These are phyloP conservation scores for Zaprionus capensis DNA, from an alignment of 1,140 invertebrate species.

Conservation along the genomic window DNA sequence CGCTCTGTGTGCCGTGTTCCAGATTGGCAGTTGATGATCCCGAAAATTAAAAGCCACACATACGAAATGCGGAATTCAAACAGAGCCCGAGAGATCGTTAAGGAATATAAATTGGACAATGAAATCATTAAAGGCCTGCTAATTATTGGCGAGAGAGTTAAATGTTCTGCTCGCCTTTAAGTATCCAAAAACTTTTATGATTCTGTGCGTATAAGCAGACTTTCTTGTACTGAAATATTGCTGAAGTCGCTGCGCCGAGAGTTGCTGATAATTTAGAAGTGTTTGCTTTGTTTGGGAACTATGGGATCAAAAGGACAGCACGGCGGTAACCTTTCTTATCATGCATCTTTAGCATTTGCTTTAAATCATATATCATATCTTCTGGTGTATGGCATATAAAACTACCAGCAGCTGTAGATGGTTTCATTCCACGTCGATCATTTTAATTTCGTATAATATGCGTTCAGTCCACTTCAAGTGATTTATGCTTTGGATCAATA, in stretches of 20 bases:
- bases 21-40: constrained; percentile 56
- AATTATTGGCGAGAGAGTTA: constrained; percentile 64
- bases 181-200: constrained; percentile 43
- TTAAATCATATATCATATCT: neutral
- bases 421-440: constrained; percentile 48
- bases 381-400: neutral
- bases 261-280: neutral
- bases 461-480: constrained; percentile 34
- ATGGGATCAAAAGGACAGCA: neutral
- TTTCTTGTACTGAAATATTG: neutral
- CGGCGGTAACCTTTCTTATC: neutral
- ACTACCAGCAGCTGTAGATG: constrained; percentile 20
- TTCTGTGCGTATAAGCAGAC: constrained; percentile 25
- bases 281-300: neutral
- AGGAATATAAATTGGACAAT: constrained; percentile 82
- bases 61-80: constrained; percentile 59
- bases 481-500: constrained; percentile 56
- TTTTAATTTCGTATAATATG: constrained; percentile 48
- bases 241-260: neutral
- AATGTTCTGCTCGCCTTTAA: constrained; percentile 59
- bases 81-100: constrained; percentile 64
- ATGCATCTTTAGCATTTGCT: neutral
- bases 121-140: constrained; percentile 80
- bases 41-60: constrained; percentile 78
- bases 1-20: constrained; percentile 34